phyloP scores from a whole-genome alignment of 2,888 invertebrate genomes.

The Pollenia griseotomentosa region DNA sequence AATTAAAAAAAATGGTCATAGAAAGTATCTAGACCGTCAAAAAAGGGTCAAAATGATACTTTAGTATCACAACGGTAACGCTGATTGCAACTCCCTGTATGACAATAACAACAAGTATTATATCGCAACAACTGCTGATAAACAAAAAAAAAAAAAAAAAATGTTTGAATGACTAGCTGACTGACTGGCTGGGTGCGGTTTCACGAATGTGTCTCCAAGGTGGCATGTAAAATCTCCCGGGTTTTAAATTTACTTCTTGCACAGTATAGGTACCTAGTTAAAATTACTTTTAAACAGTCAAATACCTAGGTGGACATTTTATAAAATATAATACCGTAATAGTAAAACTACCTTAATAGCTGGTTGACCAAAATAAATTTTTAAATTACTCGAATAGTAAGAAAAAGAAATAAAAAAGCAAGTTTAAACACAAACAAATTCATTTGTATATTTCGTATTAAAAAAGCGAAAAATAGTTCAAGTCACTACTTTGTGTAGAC shows the following conservation, averaged over 20 bases:
- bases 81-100: not conserved
- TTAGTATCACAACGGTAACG: too few species aligned
- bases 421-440: not conserved
- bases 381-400: not conserved
- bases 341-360: not conserved
- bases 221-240: slow-evolving; percentile 21
- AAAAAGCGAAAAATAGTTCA: not conserved
- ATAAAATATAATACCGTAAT: slow-evolving; percentile 15
- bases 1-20: too few species aligned
- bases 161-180: slow-evolving; percentile 1
- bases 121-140: slow-evolving; percentile 22
- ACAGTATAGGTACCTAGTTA: not conserved
- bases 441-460: not conserved
- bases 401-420: not conserved
- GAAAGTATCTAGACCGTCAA: too few species aligned
- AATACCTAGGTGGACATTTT: not conserved
- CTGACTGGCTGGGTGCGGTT: slow-evolving; percentile 68
- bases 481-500: slow-evolving; percentile 14
- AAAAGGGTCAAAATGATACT: too few species aligned
- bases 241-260: slow-evolving; percentile 12
- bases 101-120: slow-evolving; percentile 12
- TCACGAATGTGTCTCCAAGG: slow-evolving; percentile 31
- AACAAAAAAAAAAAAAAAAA: slow-evolving; percentile 32
- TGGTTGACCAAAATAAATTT: slow-evolving; percentile 29
- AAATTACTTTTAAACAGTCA: slow-evolving; percentile 5